phyloP scores from a whole-genome alignment of 1,140 invertebrate species.

The Schlechtendalia chinensis region DNA sequence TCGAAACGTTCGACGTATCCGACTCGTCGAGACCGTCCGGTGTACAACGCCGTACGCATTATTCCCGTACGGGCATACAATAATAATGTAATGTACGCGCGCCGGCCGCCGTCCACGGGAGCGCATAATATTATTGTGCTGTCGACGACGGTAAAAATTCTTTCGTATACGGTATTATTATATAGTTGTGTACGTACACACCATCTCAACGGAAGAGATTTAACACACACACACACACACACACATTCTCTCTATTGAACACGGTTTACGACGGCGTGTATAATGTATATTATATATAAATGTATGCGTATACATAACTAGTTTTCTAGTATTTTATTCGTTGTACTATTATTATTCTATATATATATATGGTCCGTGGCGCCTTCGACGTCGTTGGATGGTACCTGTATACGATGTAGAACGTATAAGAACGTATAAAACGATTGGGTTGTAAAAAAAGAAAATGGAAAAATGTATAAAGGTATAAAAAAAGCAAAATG shows the following conservation, averaged over 20 bases:
- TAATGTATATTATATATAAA: constrained; percentile 10
- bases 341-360: neutral
- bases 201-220: constrained; percentile 3
- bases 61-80: neutral
- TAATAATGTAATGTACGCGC: neutral
- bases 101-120: too few relatives aligned
- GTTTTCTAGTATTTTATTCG: constrained; percentile 32
- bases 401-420: neutral
- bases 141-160: neutral
- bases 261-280: constrained; percentile 20
- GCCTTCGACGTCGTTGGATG: constrained; percentile 15
- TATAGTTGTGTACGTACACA: too few relatives aligned
- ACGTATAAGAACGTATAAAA: constrained; percentile 15
- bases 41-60: neutral
- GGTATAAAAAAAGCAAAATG: neutral
- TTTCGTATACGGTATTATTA: neutral
- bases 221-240: constrained; percentile 13
- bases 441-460: constrained; percentile 20
- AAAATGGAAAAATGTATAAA: neutral
- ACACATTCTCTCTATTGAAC: constrained; percentile 8
- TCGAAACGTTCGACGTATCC: constrained; percentile 7
- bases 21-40: neutral
- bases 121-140: neutral
- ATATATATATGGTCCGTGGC: neutral
- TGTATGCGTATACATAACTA: constrained; percentile 7